A percentile compares a stretch with the other conserved stretches of the same genome.
phyloP scores from a whole-genome alignment of 2,888 invertebrate genomes.

The Caenorhabditis sp. region DNA sequence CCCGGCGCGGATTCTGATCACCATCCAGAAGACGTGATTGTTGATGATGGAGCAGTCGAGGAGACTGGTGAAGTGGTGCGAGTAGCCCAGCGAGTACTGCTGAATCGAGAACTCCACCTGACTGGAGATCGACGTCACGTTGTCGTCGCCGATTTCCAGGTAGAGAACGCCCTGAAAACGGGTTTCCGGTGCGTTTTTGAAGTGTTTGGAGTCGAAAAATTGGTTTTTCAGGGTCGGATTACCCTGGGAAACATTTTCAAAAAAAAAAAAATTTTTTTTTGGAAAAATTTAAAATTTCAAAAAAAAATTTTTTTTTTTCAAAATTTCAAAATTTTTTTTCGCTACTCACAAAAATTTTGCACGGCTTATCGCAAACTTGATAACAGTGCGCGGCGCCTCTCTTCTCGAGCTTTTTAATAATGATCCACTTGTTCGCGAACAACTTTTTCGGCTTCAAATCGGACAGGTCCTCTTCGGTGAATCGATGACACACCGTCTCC shows the following conservation, averaged over 20 bases:
- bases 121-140: background rate
- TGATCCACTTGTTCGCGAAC: conserved; percentile 58
- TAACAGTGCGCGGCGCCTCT: conserved; percentile 25
- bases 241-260: too few relatives aligned
- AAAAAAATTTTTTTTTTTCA: too few relatives aligned
- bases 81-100: conserved; percentile 41
- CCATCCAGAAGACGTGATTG: conserved; percentile 52
- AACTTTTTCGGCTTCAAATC: conserved; percentile 28
- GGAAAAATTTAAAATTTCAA: too few relatives aligned
- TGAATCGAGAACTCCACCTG: conserved; percentile 41
- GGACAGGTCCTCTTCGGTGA: background rate
- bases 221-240: too few relatives aligned
- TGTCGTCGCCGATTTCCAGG: conserved; percentile 36
- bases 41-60: conserved; percentile 41
- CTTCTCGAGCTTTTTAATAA: conserved; percentile 40
- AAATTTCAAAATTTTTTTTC: too few relatives aligned
- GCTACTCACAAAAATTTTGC: conserved; percentile 48
- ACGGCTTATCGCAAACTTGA: conserved; percentile 45
- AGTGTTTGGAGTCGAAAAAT: too few relatives aligned
- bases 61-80: conserved; percentile 44
- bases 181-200: too few relatives aligned
- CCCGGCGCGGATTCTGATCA: conserved; percentile 35
- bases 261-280: background rate
- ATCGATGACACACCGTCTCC: conserved; percentile 1
- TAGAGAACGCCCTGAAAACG: conserved; percentile 53